These are phyloP conservation scores for Aleiodes alternator DNA, from an alignment of 2,888 invertebrate genomes.

Conservation along the genomic window DNA sequence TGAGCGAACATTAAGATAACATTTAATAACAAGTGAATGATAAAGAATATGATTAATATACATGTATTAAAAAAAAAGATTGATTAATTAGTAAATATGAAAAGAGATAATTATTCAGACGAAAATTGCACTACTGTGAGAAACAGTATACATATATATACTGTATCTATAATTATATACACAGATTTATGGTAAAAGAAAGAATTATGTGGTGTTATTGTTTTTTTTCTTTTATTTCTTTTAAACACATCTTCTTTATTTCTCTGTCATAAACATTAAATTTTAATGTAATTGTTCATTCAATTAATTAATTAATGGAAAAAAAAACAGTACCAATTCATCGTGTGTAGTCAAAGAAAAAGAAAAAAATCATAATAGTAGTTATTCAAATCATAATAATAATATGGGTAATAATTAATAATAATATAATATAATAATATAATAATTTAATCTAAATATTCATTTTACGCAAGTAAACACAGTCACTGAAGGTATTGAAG, in stretches of 20 bases:
- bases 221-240: neutral
- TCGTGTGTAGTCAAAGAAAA: neutral
- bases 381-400: slow-evolving; percentile 3
- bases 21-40: slow-evolving; percentile 16
- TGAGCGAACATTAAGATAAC: slow-evolving; percentile 15
- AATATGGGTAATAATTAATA: slow-evolving; percentile 8
- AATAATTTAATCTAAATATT: slow-evolving; percentile 21
- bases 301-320: too few relatives aligned
- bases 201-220: neutral
- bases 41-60: slow-evolving; percentile 18
- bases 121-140: slow-evolving; percentile 29
- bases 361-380: slow-evolving; percentile 13
- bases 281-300: too few relatives aligned
- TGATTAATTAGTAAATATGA: slow-evolving; percentile 6
- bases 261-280: too few relatives aligned
- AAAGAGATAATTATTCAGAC: slow-evolving; percentile 20
- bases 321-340: neutral
- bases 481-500: slow-evolving; percentile 12
- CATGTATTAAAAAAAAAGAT: slow-evolving; percentile 1
- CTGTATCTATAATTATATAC: slow-evolving; percentile 18
- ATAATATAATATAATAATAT: slow-evolving; percentile 18
- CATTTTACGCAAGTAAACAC: slow-evolving; percentile 13
- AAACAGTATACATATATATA: neutral
- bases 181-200: slow-evolving; percentile 30
- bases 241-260: neutral